Evolutionary conservation across 2,113 vertebrate genomes (phyloP).

Genomic region (Mormyrus iriodes): DNA sequence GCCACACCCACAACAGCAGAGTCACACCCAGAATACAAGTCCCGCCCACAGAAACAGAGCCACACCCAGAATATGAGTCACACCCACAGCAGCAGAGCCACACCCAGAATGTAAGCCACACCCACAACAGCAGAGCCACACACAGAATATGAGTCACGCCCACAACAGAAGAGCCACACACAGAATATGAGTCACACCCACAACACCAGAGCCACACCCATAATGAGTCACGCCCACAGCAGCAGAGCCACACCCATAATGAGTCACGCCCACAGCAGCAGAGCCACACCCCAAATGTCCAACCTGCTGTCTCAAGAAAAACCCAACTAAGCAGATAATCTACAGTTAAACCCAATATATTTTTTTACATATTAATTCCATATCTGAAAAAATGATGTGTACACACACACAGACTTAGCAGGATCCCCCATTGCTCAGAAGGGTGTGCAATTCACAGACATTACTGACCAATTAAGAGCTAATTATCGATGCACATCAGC

Average conservation of each 20-base stretch:
- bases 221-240: too few relatives aligned
- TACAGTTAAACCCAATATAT: background rate
- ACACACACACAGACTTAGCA: background rate
- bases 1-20: background rate
- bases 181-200: background rate
- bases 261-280: background rate
- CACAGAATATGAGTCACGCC: too few relatives aligned
- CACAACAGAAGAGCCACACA: background rate
- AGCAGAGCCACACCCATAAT: background rate
- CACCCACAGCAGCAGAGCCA: background rate
- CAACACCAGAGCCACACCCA: background rate
- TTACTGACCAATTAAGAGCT: slow-evolving; percentile 17
- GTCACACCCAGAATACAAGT: background rate
- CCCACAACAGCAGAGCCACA: background rate
- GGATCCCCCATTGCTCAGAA: background rate
- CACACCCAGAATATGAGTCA: background rate
- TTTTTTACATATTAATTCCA: background rate
- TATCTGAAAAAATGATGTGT: background rate
- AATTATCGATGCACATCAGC: slow-evolving; percentile 17
- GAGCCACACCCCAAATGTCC: background rate
- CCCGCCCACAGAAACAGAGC: background rate
- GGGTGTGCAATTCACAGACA: slow-evolving; percentile 1
- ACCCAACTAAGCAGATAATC: background rate
- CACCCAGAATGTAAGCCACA: background rate
- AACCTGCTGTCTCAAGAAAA: background rate